Conservation (phyloP, 2,888 invertebrate species). For the Himalopsyche japonica region DNA sequence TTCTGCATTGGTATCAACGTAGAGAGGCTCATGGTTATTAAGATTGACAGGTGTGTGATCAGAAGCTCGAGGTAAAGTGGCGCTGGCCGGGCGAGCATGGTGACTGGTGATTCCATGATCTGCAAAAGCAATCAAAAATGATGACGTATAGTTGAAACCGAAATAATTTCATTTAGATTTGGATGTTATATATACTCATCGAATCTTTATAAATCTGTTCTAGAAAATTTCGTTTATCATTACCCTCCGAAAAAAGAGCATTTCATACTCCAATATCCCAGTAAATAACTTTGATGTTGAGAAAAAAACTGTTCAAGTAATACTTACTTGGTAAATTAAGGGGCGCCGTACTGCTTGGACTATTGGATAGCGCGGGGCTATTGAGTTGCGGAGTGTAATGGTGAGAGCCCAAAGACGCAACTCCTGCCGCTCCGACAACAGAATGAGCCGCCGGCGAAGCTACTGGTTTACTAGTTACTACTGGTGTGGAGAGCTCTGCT, state of each 20-base stretch:
- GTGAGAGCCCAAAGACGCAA: conserved; percentile 72
- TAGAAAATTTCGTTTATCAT: too few species aligned
- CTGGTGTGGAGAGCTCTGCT: conserved; percentile 46
- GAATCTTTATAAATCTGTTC: too few species aligned
- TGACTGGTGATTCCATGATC: conserved; percentile 43
- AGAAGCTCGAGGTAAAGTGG: conserved; percentile 46
- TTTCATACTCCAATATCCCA: too few species aligned
- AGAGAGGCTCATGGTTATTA: conserved; percentile 74
- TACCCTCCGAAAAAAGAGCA: too few species aligned
- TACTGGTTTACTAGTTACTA: conserved; percentile 64
- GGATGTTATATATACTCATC: too few species aligned
- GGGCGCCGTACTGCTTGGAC: conserved; percentile 58
- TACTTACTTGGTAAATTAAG: conserved; percentile 59
- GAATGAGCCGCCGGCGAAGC: conserved; percentile 82
- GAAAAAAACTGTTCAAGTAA: conserved; percentile 39
- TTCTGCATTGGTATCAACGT: conserved; percentile 85
- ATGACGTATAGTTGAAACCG: too few species aligned
- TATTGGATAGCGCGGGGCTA: conserved; percentile 56
- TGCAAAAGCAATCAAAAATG: background rate
- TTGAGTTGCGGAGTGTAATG: conserved; percentile 70
- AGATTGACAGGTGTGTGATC: conserved; percentile 50
- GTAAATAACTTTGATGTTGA: too few species aligned
- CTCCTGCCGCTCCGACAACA: conserved; percentile 68
- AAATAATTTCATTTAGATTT: too few species aligned
- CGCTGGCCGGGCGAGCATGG: conserved; percentile 57